phyloP scores from a whole-genome alignment of 2,797 vertebrate species.

The Epinephelus coioides region DNA sequence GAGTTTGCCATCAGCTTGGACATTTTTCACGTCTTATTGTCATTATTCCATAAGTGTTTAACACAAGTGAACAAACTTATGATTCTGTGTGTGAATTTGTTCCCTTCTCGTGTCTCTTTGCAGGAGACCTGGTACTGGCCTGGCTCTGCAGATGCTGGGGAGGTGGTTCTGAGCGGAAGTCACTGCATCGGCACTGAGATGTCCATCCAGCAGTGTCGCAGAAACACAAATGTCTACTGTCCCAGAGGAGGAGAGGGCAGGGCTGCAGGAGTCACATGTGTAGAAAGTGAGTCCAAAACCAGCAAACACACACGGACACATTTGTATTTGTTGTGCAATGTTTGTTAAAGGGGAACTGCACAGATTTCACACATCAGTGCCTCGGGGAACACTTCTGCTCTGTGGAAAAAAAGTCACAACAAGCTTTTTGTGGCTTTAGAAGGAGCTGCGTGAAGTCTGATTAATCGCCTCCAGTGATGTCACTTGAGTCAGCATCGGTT shows the following conservation, averaged over 20 bases:
- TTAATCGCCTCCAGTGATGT: not conserved
- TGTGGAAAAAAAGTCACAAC: not conserved
- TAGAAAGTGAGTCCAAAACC: conserved; percentile 87
- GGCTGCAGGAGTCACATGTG: conserved; percentile 93
- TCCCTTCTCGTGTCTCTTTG: conserved; percentile 18
- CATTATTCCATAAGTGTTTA: not conserved
- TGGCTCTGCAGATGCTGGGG: conserved; percentile 83
- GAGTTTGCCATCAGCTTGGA: conserved; percentile 11
- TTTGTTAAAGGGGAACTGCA: conserved; percentile 3
- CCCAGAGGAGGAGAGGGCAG: conserved; percentile 88
- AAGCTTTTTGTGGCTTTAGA: not conserved
- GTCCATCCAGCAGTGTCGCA: conserved; percentile 93
- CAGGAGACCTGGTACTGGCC: conserved; percentile 98
- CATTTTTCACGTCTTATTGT: conserved; percentile 6
- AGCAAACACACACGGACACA: not conserved
- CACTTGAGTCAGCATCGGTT: not conserved
- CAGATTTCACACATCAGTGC: conserved; percentile 1
- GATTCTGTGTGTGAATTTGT: conserved; percentile 6
- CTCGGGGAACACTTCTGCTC: not conserved
- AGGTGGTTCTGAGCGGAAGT: conserved; percentile 91
- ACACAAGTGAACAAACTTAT: conserved; percentile 3
- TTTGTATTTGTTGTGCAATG: not conserved
- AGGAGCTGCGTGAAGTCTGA: too few species aligned
- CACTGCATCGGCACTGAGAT: conserved; percentile 91
- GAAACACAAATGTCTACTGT: conserved; percentile 91